These are phyloP conservation scores for Lutraria lutraria DNA, from an alignment of 2,888 invertebrate genomes.

Conservation along the genomic window DNA sequence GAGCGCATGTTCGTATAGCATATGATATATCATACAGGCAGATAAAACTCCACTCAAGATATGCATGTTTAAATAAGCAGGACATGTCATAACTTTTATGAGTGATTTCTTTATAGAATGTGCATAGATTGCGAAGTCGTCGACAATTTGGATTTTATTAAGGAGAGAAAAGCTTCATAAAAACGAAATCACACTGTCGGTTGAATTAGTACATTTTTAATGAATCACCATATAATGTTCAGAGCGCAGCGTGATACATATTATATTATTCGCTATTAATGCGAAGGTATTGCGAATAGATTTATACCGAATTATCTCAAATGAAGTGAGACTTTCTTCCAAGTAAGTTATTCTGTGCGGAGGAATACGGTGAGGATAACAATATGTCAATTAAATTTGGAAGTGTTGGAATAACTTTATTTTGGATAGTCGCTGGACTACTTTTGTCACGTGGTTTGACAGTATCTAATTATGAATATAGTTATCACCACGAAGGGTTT, in stretches of 20 bases:
- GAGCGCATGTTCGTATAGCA: constrained; percentile 40
- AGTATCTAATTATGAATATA: constrained; percentile 43
- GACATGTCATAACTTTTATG: constrained; percentile 45
- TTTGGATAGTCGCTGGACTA: constrained; percentile 16
- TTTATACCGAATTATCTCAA: constrained; percentile 8
- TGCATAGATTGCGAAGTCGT: not conserved
- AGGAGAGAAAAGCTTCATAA: not conserved
- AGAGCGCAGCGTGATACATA: constrained; percentile 9
- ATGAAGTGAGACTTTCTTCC: constrained; percentile 13
- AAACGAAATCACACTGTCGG: not conserved
- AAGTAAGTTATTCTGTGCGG: not conserved
- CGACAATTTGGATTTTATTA: not conserved
- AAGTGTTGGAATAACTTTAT: constrained; percentile 24
- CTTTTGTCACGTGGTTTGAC: constrained; percentile 17
- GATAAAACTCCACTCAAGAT: constrained; percentile 46
- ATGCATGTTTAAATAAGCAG: constrained; percentile 49
- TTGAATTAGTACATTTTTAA: constrained; percentile 11
- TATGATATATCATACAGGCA: constrained; percentile 46
- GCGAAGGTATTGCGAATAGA: not conserved
- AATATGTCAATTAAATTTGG: constrained; percentile 9
- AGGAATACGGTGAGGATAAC: not conserved
- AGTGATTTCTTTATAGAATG: constrained; percentile 21
- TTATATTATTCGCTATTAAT: constrained; percentile 15
- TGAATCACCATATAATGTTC: not conserved
- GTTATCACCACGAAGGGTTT: constrained; percentile 54